Base-by-base conservation (phyloP, 1,140 invertebrate genomes). In the Harpegnathos saltator region DNA sequence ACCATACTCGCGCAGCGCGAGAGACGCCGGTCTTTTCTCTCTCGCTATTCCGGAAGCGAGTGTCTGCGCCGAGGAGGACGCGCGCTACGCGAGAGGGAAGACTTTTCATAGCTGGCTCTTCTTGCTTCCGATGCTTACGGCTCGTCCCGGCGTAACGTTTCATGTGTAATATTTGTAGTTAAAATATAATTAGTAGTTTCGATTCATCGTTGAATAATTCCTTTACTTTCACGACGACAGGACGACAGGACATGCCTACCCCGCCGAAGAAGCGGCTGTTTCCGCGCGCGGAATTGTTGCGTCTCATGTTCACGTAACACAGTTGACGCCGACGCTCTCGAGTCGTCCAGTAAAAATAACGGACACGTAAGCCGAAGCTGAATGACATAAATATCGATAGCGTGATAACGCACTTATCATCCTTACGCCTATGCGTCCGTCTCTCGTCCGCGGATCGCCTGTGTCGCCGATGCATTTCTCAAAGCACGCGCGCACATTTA, bases 251-350 rank as follows among this genome's bases (percentile, higher is more conserved):
- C 77, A 52, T 66, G 62, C 19, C 33, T n/a, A 38, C 5, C 29
- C 56, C 66, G 33, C 71, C 56, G 74, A 59, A 58, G 24, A 26
- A 54, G 56, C 54, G 61, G 86, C 80, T 86, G 1, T 87, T 74
- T 87, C n/a, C 86, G 74, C 81, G 61, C 73, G 69, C 62, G 63
- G 62, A 17, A 24, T 56, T 48, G 72, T 7, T 48, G 17, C 15
- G 33, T 19, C 15, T 26, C 50, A 19, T 56, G 24, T 66, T 68
- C 66, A 78, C 50, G 44, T 26, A n/a, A 56, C 19, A 19, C 11
- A n/a, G n/a, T 7, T 17, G 26, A 62, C 7, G 61, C 11, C 7
- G 7, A 44, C 38, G 11, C 11, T 44, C 7, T 4, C 38, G 38
- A 44, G 11, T 44, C 38, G 11, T 9, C 38, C 1, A 33, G 33